Percentiles rank a stretch among this genome's conserved stretches.
These are phyloP conservation scores for Brachyistius frenatus DNA, from an alignment of 2,113 vertebrate genomes.

Conservation along the genomic window DNA sequence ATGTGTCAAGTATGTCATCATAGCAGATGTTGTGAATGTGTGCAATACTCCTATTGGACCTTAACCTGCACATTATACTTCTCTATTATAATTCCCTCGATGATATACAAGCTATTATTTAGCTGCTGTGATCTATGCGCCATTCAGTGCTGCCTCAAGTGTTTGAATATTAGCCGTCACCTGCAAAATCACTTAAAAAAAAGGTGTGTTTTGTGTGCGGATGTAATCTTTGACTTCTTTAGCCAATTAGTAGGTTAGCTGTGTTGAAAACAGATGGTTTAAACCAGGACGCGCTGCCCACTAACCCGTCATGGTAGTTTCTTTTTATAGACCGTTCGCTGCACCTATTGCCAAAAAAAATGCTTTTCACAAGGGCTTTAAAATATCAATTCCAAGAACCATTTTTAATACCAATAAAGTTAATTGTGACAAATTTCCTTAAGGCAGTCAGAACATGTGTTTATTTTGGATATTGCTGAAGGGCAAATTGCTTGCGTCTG, in stretches of 20 bases:
- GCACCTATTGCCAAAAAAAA: conserved; percentile 48
- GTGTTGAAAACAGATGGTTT: conserved; percentile 47
- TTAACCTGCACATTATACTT: background rate
- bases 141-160: background rate
- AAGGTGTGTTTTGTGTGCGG: background rate
- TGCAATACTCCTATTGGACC: background rate
- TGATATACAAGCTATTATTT: background rate
- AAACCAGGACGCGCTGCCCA: conserved; percentile 3
- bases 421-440: conserved; percentile 24
- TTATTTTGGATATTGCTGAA: conserved; percentile 23
- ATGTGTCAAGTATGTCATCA: background rate
- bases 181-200: background rate
- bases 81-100: background rate
- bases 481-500: background rate
- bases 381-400: conserved; percentile 16
- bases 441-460: conserved; percentile 11
- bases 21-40: background rate
- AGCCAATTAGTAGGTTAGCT: conserved; percentile 11
- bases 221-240: conserved; percentile 17
- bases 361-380: conserved; percentile 24
- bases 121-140: background rate
- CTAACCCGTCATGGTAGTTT: conserved; percentile 31
- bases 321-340: conserved; percentile 36
- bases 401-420: conserved; percentile 23
- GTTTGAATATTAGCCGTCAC: conserved; percentile 7